Percentiles rank a stretch among this genome's conserved stretches.
Evolutionary conservation across 2,888 invertebrate genomes (phyloP).

Genomic region (Sarcophaga subvicina): DNA sequence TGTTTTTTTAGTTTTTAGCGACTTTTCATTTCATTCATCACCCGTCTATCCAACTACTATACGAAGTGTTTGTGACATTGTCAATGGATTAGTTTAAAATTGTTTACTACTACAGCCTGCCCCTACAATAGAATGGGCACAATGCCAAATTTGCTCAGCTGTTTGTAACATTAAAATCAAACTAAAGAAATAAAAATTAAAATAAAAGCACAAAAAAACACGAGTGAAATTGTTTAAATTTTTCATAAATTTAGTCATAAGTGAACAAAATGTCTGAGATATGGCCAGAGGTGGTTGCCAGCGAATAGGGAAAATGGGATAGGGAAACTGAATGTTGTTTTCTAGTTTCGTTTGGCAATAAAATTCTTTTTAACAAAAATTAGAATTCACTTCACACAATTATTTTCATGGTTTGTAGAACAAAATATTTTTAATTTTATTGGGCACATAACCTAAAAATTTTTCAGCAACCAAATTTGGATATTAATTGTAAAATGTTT

Average conservation of each 20-base stretch:
- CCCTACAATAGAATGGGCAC: neutral
- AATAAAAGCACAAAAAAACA: neutral
- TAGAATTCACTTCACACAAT: too few relatives aligned
- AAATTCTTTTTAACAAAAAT: too few relatives aligned
- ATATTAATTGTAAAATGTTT: too few relatives aligned
- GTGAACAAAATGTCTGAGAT: neutral
- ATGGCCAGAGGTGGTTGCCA: neutral
- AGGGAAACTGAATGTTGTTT: too few relatives aligned
- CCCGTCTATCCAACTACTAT: neutral
- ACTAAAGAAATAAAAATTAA: neutral
- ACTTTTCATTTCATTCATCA: slow-evolving; percentile 28
- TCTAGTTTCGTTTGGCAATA: too few relatives aligned
- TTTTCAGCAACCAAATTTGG: too few relatives aligned
- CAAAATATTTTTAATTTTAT: too few relatives aligned
- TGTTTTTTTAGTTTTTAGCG: neutral
- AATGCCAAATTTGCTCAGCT: neutral
- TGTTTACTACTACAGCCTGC: neutral
- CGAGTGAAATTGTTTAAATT: neutral
- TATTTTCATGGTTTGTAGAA: too few relatives aligned
- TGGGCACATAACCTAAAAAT: too few relatives aligned
- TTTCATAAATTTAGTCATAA: neutral
- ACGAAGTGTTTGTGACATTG: slow-evolving; percentile 32
- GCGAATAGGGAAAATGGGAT: too few relatives aligned
- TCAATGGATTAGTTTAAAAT: slow-evolving; percentile 19
- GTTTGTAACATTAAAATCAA: neutral